Base-by-base conservation (phyloP, 2,888 invertebrate genomes). In the Escarpia spicata region DNA sequence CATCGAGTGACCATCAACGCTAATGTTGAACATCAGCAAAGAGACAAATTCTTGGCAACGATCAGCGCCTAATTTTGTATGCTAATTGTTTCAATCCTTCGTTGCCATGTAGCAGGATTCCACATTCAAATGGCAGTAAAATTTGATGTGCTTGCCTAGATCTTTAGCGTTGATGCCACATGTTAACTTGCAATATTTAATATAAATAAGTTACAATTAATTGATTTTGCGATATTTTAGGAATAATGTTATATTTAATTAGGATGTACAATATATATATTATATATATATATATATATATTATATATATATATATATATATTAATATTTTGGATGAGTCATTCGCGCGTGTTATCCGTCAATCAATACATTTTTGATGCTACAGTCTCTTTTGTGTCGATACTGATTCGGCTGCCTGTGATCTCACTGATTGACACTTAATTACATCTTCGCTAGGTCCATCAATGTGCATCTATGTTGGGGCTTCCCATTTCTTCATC, bases 1-100 rank as follows among this genome's bases (percentile, higher is more conserved):
- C 75, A 75, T 75, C 75, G 75, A 75, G 75, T 75, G 75, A 75
- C 75, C 75, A 75, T 75, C 75, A 26, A 75, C n/a, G 75, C 26
- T 75, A 75, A 75, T 75, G 75, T 75, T n/a, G 26, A 75, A 75
- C 75, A 75, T 75, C 75, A 75, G 75, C 19, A 26, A 75, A 6
- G n/a, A 6, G 26, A 26, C 75, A 75, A 75, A 26, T 26, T 75
- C 75, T 75, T 75, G 75, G 26, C 75, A 75, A 75, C 75, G 75
- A 26, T 26, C 75, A 75, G 75, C 75, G 75, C 75, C 75, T 75
- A 75, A 75, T 75, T 75, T 75, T n/a, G 75, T 75, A 75, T 75
- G 75, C 26, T 75, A 75, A 75, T 75, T 75, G 75, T 26, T 75
- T 26, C n/a, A 75, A 15, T 75, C 26, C 4, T n/a, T 19, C n/a